Conservation (phyloP, 2,888 invertebrate species). For the Lasioglossum marginatum region DNA sequence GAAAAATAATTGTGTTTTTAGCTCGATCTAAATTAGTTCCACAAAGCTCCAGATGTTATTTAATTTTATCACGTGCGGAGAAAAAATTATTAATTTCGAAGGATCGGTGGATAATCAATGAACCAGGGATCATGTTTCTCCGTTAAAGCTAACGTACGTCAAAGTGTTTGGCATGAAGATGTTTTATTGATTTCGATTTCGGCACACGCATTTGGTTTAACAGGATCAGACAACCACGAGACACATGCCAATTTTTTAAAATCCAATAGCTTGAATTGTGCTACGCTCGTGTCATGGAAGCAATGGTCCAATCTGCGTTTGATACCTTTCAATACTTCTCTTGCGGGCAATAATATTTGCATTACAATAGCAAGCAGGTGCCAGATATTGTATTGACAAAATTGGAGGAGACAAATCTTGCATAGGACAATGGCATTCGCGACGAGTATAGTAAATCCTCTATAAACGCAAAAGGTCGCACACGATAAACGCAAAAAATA, state of each 20-base stretch:
- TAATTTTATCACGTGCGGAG: background rate
- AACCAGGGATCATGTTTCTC: background rate
- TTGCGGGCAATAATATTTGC: background rate
- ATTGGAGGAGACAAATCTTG: background rate
- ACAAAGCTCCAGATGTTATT: background rate
- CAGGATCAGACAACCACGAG: background rate
- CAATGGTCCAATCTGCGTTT: background rate
- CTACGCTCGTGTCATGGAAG: background rate
- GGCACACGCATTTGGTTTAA: background rate
- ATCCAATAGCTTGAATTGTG: background rate
- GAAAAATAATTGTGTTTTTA: background rate
- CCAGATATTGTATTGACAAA: background rate
- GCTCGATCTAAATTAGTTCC: background rate
- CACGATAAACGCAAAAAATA: too few species aligned
- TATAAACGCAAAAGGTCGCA: too few species aligned
- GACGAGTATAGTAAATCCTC: too few species aligned
- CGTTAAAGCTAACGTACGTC: background rate
- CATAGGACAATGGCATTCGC: too few species aligned
- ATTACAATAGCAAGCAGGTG: background rate
- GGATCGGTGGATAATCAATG: background rate
- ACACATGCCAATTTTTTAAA: slow-evolving; percentile 18
- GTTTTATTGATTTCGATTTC: slow-evolving; percentile 12
- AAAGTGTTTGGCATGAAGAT: background rate
- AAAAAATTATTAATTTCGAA: background rate
- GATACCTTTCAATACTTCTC: background rate